Percentiles rank a stretch among this genome's conserved stretches.
Evolutionary conservation across 1,140 invertebrate genomes (phyloP).

Genomic region (Drosophila pectinifera): DNA sequence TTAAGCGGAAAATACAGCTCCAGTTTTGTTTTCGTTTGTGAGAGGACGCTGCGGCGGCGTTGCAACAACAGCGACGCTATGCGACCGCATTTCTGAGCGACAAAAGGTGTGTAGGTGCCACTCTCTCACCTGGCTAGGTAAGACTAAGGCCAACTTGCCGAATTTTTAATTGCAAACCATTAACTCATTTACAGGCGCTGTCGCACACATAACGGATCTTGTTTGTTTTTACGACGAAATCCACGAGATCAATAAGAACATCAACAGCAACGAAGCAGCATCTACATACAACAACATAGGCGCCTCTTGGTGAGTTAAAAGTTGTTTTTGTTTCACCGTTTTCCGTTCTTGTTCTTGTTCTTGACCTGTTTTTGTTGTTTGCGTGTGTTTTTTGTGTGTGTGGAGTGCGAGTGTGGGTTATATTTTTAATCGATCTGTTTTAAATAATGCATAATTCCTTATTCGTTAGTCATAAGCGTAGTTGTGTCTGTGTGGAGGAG

Average conservation of each 20-base stretch:
- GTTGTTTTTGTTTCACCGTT: constrained; percentile 45
- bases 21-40: constrained; percentile 22
- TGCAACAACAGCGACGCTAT: constrained; percentile 63
- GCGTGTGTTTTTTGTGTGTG: constrained; percentile 1
- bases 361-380: constrained; percentile 37
- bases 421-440: constrained; percentile 41
- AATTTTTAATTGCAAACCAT: constrained; percentile 34
- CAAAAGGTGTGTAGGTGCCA: constrained; percentile 24
- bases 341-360: constrained; percentile 42
- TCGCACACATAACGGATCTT: constrained; percentile 16
- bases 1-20: neutral
- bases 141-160: constrained; percentile 20
- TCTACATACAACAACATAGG: constrained; percentile 20
- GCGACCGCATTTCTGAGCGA: constrained; percentile 63
- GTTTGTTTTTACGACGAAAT: constrained; percentile 36
- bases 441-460: constrained; percentile 41
- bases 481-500: constrained; percentile 25
- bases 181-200: constrained; percentile 32
- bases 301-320: constrained; percentile 42
- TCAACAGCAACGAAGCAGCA: constrained; percentile 10
- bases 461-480: constrained; percentile 46
- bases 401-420: constrained; percentile 13
- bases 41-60: constrained; percentile 60
- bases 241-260: constrained; percentile 9
- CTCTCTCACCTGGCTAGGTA: constrained; percentile 20